Evolutionary conservation across 2,888 invertebrate genomes (phyloP).

Genomic region (Unio delphinus): DNA sequence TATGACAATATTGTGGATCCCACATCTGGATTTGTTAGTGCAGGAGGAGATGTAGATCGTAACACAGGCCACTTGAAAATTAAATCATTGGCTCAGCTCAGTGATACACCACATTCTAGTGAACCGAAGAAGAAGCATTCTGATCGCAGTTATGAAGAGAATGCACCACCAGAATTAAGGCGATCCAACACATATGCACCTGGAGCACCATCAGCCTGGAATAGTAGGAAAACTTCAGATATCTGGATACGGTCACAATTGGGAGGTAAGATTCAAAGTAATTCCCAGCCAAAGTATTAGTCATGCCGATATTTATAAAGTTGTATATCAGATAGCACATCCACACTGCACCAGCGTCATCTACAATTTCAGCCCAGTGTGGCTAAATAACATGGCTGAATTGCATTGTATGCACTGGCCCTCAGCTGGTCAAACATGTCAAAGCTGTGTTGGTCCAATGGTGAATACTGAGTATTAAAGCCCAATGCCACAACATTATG

Average conservation of each 20-base stretch:
- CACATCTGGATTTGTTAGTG: conserved; percentile 68
- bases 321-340: too few species aligned
- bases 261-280: conserved; percentile 53
- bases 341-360: too few species aligned
- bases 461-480: too few species aligned
- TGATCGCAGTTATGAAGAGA: conserved; percentile 41
- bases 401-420: too few species aligned
- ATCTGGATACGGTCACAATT: conserved; percentile 61
- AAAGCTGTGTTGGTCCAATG: too few species aligned
- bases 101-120: conserved; percentile 58
- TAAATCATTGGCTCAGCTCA: conserved; percentile 58
- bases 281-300: too few species aligned
- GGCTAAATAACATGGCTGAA: too few species aligned
- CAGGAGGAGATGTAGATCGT: conserved; percentile 65
- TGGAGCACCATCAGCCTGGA: conserved; percentile 65
- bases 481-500: too few species aligned
- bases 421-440: too few species aligned
- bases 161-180: conserved; percentile 59
- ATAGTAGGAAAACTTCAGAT: conserved; percentile 62
- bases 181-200: conserved; percentile 60
- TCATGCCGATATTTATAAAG: too few species aligned
- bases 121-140: conserved; percentile 55
- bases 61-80: conserved; percentile 62
- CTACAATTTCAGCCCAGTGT: too few species aligned
- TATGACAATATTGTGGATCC: conserved; percentile 69